Evolutionary conservation across 2,113 vertebrate genomes (phyloP).

Genomic region (Ptyas mucosa): DNA sequence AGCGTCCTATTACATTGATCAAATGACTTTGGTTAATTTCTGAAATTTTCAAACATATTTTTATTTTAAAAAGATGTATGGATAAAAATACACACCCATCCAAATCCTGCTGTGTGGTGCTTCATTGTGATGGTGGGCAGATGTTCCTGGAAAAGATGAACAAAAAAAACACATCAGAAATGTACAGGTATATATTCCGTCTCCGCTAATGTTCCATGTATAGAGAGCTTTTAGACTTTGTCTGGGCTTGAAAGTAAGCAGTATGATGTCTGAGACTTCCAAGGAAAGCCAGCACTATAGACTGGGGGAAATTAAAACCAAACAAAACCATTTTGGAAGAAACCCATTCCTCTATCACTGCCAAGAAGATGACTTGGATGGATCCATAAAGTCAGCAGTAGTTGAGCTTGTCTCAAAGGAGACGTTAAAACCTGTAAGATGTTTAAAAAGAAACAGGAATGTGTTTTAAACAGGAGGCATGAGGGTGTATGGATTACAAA

Average conservation of each 20-base stretch:
- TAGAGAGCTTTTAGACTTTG: not conserved
- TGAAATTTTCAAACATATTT: not conserved
- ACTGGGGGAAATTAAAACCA: not conserved
- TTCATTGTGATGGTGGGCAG: not conserved
- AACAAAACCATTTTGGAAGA: not conserved
- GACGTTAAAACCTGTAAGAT: not conserved
- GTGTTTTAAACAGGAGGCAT: not conserved
- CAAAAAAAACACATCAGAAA: not conserved
- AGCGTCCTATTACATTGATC: not conserved
- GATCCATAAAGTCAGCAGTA: not conserved
- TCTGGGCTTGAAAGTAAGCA: not conserved
- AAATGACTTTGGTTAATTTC: not conserved
- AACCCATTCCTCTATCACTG: not conserved
- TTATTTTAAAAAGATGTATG: not conserved
- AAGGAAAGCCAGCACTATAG: not conserved
- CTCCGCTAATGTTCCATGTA: not conserved
- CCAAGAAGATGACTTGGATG: not conserved
- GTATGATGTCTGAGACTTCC: not conserved
- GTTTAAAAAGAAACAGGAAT: not conserved
- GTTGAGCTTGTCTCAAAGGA: not conserved
- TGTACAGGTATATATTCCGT: not conserved
- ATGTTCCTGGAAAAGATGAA: not conserved
- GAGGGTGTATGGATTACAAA: not conserved
- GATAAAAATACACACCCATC: not conserved
- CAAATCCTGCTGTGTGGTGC: not conserved